A percentile compares a stretch with the other conserved stretches of the same genome.
phyloP scores from a whole-genome alignment of 2,888 invertebrate genomes.

The Platypus cylindrus region DNA sequence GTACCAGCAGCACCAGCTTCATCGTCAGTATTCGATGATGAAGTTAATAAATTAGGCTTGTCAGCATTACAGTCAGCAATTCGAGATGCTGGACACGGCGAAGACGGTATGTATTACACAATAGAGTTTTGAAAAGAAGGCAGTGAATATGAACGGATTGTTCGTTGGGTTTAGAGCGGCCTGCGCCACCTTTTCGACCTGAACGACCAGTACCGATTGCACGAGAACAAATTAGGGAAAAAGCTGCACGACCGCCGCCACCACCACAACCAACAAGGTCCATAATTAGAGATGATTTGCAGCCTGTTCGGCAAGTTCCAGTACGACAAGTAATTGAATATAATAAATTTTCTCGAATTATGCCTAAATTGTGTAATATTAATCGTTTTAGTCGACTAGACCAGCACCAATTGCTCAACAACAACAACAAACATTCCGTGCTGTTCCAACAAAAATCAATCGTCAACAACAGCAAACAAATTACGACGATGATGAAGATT shows the following conservation, averaged over 20 bases:
- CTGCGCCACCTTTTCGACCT: constrained; percentile 27
- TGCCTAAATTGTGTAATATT: not conserved
- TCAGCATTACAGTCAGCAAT: constrained; percentile 4
- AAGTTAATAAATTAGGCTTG: constrained; percentile 12
- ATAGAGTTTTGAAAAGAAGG: no score
- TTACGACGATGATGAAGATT: constrained; percentile 30
- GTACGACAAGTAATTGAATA: constrained; percentile 13
- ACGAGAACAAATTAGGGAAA: constrained; percentile 28
- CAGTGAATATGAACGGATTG: not conserved
- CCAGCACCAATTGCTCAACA: constrained; percentile 10
- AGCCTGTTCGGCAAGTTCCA: constrained; percentile 16
- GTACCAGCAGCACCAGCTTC: constrained; percentile 2
- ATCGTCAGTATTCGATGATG: constrained; percentile 13
- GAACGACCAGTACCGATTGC: constrained; percentile 30
- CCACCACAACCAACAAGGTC: constrained; percentile 18
- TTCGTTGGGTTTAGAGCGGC: constrained; percentile 10
- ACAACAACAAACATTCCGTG: constrained; percentile 20
- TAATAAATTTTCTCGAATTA: not conserved
- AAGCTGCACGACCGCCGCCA: constrained; percentile 11
- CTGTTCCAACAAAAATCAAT: constrained; percentile 28
- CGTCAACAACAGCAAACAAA: constrained; percentile 24
- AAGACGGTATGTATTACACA: no score
- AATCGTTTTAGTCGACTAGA: constrained; percentile 1
- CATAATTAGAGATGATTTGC: constrained; percentile 22
- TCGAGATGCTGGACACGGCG: constrained; percentile 7